Conservation (phyloP, 2,888 invertebrate species). For the Melanostoma scalare region DNA sequence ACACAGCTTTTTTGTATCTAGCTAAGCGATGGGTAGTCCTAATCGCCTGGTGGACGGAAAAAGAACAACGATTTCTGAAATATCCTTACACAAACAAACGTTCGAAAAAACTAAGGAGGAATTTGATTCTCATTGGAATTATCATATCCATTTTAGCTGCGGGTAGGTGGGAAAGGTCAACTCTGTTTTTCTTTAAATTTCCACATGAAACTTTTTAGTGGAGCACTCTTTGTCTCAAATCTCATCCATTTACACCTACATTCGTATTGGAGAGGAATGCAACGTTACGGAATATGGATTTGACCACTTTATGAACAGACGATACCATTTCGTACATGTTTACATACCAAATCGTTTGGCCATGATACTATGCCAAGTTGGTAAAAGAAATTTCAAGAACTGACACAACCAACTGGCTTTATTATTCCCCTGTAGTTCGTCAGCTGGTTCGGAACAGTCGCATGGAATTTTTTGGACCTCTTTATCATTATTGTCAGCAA, state of each 20-base stretch:
- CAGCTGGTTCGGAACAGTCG: conserved; percentile 52
- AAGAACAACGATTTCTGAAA: conserved; percentile 50
- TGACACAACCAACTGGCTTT: background rate
- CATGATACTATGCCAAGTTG: conserved; percentile 42
- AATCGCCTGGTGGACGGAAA: conserved; percentile 44
- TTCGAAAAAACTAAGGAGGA: conserved; percentile 24
- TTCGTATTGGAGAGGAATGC: conserved; percentile 13
- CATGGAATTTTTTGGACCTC: conserved; percentile 65
- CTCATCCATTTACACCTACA: conserved; percentile 23
- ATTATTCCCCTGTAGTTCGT: conserved; percentile 31
- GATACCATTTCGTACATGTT: conserved; percentile 25
- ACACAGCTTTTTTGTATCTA: conserved; percentile 42
- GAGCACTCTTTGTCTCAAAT: conserved; percentile 53
- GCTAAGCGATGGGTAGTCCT: conserved; percentile 44
- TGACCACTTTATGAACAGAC: background rate
- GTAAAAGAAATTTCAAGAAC: background rate
- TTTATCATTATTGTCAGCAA: conserved; percentile 63
- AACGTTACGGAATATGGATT: conserved; percentile 28
- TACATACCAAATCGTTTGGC: conserved; percentile 37
- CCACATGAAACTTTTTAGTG: conserved; percentile 21
- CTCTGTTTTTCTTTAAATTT: background rate
- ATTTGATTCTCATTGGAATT: conserved; percentile 25
- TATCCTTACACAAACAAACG: conserved; percentile 18
- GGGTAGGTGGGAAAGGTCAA: conserved; percentile 10
- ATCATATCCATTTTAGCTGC: conserved; percentile 23